Percentiles rank a stretch among this genome's conserved stretches.
phyloP scores from a whole-genome alignment of 1,140 invertebrate species.

The Hylyphantes graminicola region DNA sequence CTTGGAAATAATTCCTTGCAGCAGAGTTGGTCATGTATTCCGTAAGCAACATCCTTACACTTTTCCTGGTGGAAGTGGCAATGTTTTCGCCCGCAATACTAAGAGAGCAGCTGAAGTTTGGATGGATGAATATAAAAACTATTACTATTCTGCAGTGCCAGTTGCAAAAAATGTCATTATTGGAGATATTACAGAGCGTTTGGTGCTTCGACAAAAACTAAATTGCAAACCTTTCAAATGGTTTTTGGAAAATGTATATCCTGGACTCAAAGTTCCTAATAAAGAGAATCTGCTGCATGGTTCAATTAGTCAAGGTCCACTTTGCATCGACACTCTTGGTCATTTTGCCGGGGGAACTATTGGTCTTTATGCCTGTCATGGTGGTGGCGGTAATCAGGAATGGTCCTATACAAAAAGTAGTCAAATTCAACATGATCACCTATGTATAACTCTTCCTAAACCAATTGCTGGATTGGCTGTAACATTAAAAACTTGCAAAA shows the following conservation, averaged over 20 bases:
- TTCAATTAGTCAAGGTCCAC: conserved; percentile 77
- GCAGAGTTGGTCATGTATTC: conserved; percentile 73
- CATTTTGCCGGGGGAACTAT: conserved; percentile 87
- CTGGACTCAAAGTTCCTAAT: conserved; percentile 77
- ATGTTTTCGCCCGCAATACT: conserved; percentile 70
- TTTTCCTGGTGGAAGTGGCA: conserved; percentile 67
- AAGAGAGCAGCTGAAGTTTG: conserved; percentile 66
- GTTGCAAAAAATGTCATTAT: conserved; percentile 70
- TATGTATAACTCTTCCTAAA: conserved; percentile 82
- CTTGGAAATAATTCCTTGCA: conserved; percentile 71
- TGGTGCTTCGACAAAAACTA: conserved; percentile 66
- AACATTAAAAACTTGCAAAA: conserved; percentile 80
- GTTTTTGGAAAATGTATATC: conserved; percentile 97
- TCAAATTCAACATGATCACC: conserved; percentile 84
- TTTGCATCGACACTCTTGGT: conserved; percentile 90
- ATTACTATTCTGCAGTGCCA: conserved; percentile 69
- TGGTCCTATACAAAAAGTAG: conserved; percentile 86
- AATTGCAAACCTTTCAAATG: conserved; percentile 80
- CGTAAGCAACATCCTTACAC: conserved; percentile 70
- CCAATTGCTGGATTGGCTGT: conserved; percentile 78
- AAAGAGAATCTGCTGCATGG: conserved; percentile 68
- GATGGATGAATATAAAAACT: conserved; percentile 67
- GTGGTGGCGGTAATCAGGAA: conserved; percentile 95
- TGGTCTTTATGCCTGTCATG: conserved; percentile 93
- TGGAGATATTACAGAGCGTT: conserved; percentile 69